phyloP scores from a whole-genome alignment of 2,113 vertebrate genomes.

The Delphinus delphis region DNA sequence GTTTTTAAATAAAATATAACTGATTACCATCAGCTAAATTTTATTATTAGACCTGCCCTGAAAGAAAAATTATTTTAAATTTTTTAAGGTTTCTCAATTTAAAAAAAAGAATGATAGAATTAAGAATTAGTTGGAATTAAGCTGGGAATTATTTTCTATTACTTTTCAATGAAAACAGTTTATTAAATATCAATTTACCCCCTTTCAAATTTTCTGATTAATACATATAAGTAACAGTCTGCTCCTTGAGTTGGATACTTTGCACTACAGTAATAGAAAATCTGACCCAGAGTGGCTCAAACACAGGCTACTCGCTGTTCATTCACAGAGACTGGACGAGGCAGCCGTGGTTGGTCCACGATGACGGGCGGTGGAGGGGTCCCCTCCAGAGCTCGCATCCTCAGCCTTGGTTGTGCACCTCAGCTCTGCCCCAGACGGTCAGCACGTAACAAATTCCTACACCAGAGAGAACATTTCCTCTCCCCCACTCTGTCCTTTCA shows the following conservation, averaged over 20 bases:
- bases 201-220: not conserved
- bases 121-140: not conserved
- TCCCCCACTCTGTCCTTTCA: not conserved
- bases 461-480: not conserved
- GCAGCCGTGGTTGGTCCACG: fast-evolving
- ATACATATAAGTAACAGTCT: not conserved
- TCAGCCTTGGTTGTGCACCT: not conserved
- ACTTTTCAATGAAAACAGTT: not conserved
- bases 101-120: not conserved
- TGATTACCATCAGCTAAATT: not conserved
- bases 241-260: not conserved
- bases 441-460: not conserved
- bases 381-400: fast-evolving
- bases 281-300: not conserved
- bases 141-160: not conserved
- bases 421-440: not conserved
- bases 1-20: constrained; percentile 39
- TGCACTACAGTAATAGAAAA: not conserved
- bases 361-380: too few species aligned
- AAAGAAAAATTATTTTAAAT: not conserved
- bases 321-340: not conserved
- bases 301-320: not conserved
- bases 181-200: not conserved
- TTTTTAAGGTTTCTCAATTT: not conserved
- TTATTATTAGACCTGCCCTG: not conserved